Conservation (phyloP, 2,113 vertebrate genomes). For the Ammospiza caudacuta region DNA sequence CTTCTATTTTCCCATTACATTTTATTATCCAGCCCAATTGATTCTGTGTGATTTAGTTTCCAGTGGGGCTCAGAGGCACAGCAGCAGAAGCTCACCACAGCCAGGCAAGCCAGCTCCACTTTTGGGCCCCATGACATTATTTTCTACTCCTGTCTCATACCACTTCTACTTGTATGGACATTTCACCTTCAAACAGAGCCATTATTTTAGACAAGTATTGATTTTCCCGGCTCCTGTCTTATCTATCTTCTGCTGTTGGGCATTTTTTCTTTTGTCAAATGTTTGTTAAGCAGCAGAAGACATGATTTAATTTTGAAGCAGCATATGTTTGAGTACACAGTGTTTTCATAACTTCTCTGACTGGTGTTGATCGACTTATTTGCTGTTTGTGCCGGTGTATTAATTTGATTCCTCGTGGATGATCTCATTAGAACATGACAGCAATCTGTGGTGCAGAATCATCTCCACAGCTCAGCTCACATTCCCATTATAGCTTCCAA, state of each 20-base stretch:
- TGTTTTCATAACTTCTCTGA: constrained; percentile 42
- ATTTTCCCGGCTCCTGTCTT: neutral
- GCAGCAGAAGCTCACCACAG: neutral
- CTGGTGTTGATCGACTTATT: constrained; percentile 46
- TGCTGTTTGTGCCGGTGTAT: neutral
- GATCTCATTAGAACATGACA: constrained; percentile 20
- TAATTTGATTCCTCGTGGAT: neutral
- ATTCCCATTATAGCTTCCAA: neutral
- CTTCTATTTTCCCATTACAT: neutral
- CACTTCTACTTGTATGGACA: neutral
- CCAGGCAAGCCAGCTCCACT: neutral
- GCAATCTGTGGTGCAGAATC: constrained; percentile 37
- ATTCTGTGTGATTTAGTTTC: neutral
- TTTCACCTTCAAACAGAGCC: neutral
- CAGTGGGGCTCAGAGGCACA: neutral
- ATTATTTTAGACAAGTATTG: neutral
- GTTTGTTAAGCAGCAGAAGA: constrained; percentile 3
- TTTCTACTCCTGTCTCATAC: neutral
- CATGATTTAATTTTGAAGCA: constrained; percentile 34
- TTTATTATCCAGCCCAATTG: neutral
- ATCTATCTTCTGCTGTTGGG: neutral
- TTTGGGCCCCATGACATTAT: neutral
- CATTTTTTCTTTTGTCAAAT: constrained; percentile 20
- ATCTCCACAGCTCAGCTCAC: neutral
- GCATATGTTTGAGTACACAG: constrained; percentile 33